These are phyloP conservation scores for Enteromius radiatus DNA, from an alignment of 2,797 vertebrate genomes.

Conservation along the genomic window DNA sequence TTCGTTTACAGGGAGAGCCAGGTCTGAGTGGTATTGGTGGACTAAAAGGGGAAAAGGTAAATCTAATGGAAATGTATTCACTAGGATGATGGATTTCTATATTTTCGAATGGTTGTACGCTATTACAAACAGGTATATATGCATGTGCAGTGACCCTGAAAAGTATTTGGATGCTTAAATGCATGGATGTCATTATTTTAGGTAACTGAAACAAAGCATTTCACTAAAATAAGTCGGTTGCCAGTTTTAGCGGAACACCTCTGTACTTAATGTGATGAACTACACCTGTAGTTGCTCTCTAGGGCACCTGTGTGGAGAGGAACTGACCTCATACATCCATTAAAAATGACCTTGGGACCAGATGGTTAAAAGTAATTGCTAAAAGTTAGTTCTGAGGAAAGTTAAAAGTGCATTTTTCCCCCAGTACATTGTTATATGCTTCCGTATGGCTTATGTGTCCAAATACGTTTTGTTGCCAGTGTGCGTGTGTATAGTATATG, in stretches of 20 bases:
- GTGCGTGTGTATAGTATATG: background rate
- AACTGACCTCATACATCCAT: conserved; percentile 12
- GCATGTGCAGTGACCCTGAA: background rate
- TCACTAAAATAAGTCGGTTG: conserved; percentile 5
- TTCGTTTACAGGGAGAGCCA: conserved; percentile 66
- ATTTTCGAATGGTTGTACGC: background rate
- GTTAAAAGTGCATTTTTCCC: background rate
- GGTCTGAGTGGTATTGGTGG: conserved; percentile 81
- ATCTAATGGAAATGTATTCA: conserved; percentile 6
- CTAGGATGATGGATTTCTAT: background rate
- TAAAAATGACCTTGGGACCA: conserved; percentile 12
- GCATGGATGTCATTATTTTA: background rate
- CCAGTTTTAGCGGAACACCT: background rate
- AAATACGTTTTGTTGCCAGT: background rate
- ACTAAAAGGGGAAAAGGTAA: conserved; percentile 86
- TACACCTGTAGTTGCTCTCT: conserved; percentile 3
- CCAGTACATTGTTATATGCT: background rate
- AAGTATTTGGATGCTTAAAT: background rate
- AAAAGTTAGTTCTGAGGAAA: conserved; percentile 16
- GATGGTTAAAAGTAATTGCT: conserved; percentile 3
- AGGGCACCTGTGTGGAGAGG: conserved; percentile 18
- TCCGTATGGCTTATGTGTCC: background rate
- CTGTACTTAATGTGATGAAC: conserved; percentile 7
- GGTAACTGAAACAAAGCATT: background rate
- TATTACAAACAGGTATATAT: background rate